phyloP scores from a whole-genome alignment of 2,888 invertebrate genomes.

The Eupsilia transversa region DNA sequence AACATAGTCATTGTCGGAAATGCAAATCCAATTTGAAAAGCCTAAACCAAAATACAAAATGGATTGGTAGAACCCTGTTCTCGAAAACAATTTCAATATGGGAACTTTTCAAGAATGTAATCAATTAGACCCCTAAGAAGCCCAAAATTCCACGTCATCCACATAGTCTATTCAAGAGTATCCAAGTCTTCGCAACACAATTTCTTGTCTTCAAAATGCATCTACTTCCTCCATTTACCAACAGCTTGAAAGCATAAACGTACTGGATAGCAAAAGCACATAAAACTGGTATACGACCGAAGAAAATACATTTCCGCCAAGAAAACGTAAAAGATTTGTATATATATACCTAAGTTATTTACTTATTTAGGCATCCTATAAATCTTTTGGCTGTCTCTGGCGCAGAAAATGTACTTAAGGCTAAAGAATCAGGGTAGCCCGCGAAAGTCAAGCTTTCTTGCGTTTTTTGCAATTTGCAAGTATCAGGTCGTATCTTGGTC shows the following conservation, averaged over 20 bases:
- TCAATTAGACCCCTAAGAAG: background rate
- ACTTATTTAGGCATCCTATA: constrained; percentile 13
- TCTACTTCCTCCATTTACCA: constrained; percentile 10
- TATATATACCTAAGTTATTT: constrained; percentile 16
- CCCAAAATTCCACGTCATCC: background rate
- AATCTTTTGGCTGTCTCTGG: constrained; percentile 2
- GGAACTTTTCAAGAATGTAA: background rate
- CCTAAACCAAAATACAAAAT: background rate
- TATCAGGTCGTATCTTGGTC: no score
- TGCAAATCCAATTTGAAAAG: background rate
- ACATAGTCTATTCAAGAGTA: background rate
- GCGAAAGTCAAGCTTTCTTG: no score
- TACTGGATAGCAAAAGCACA: constrained; percentile 1
- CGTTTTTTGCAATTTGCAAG: no score
- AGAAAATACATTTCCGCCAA: constrained; percentile 18
- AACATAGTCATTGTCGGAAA: no score
- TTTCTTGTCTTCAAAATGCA: constrained; percentile 8
- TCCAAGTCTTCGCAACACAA: background rate
- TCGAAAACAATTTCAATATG: background rate
- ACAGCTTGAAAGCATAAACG: constrained; percentile 21
- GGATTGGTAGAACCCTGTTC: background rate
- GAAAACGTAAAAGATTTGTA: constrained; percentile 26
- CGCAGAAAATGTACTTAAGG: background rate
- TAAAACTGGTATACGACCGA: constrained; percentile 30
- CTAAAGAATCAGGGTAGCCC: no score